Percentiles rank a stretch among this genome's conserved stretches.
Conservation (phyloP, 2,888 invertebrate species). For the Mesopsocus fuscifrons region DNA sequence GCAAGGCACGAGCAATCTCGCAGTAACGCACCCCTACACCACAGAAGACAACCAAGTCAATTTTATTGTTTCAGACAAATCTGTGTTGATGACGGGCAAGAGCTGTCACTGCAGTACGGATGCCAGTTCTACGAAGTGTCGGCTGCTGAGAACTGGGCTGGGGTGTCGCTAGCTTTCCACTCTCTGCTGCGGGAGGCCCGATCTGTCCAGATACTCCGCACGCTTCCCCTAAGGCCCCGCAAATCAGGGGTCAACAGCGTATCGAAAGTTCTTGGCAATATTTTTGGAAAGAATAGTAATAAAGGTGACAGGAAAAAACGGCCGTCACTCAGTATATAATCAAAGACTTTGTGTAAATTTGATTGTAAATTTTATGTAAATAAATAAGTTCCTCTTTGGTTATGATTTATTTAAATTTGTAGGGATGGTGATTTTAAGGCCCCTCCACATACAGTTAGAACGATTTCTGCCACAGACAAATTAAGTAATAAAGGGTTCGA, state of each 20-base stretch:
- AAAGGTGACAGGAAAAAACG: slow-evolving; percentile 58
- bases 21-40: too few relatives aligned
- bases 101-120: slow-evolving; percentile 52
- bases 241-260: slow-evolving; percentile 60
- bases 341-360: background rate
- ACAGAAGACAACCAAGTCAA: background rate
- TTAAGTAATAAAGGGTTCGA: too few relatives aligned
- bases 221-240: slow-evolving; percentile 41
- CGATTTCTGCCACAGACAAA: too few relatives aligned
- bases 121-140: slow-evolving; percentile 75
- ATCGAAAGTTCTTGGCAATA: slow-evolving; percentile 58
- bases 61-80: slow-evolving; percentile 37
- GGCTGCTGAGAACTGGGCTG: slow-evolving; percentile 63
- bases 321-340: slow-evolving; percentile 53
- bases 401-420: too few relatives aligned
- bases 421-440: too few relatives aligned
- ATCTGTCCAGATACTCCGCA: slow-evolving; percentile 47
- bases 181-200: slow-evolving; percentile 55
- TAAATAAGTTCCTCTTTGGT: too few relatives aligned
- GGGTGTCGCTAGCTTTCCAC: slow-evolving; percentile 63
- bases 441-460: too few relatives aligned
- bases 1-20: too few relatives aligned
- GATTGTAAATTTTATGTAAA: too few relatives aligned
- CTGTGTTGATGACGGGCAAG: slow-evolving; percentile 62
- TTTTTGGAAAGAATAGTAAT: slow-evolving; percentile 53